A percentile compares a stretch with the other conserved stretches of the same genome.
These are phyloP conservation scores for Platyrinchus mystaceus DNA, from an alignment of 2,797 vertebrate genomes.

Conservation along the genomic window DNA sequence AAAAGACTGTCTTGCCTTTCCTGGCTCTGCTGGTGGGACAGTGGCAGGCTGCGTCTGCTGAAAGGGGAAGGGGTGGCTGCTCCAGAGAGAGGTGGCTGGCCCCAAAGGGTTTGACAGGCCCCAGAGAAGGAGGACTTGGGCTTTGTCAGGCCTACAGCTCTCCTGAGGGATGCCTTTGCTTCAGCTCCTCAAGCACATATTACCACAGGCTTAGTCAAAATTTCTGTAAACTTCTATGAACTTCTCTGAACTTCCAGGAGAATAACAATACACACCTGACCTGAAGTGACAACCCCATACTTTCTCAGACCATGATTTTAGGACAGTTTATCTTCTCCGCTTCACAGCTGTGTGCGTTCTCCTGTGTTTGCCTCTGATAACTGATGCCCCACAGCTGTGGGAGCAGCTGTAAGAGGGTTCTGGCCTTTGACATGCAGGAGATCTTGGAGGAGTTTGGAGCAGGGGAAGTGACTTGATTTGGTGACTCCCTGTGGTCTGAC, in stretches of 20 bases:
- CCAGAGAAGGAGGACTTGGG: background rate
- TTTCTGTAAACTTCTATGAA: background rate
- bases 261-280: background rate
- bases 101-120: background rate
- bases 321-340: background rate
- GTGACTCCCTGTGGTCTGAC: background rate
- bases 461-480: background rate
- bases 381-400: slow-evolving; percentile 22
- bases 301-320: background rate
- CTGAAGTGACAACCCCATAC: background rate
- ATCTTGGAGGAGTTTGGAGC: background rate
- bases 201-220: background rate
- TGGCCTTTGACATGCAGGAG: background rate
- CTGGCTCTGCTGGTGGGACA: background rate
- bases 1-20: background rate
- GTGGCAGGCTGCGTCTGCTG: background rate
- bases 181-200: background rate
- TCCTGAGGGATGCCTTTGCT: background rate
- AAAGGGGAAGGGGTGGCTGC: background rate
- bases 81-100: background rate
- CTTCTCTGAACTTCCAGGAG: background rate
- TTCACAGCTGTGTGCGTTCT: background rate
- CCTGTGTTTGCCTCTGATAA: background rate
- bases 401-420: background rate
- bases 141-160: background rate